Evolutionary conservation across 2,113 vertebrate species (phyloP).

Genomic region (Leiothrix lutea): DNA sequence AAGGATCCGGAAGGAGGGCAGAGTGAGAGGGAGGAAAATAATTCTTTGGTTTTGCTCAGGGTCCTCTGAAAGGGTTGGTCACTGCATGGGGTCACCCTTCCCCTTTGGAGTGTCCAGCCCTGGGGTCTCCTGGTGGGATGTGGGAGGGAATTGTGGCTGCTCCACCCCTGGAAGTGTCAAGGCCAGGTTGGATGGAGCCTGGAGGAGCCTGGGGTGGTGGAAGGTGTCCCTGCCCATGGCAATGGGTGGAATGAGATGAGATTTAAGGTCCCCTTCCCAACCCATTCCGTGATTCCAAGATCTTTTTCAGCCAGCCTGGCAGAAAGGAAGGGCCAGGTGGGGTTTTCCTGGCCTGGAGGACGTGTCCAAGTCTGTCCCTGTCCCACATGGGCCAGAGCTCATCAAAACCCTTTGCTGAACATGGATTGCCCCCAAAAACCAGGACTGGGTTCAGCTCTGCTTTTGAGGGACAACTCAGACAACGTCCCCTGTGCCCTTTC

Average conservation of each 20-base stretch:
- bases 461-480: neutral
- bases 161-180: neutral
- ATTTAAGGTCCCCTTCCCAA: neutral
- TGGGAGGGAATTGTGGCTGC: neutral
- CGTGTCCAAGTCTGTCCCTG: neutral
- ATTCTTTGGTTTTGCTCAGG: neutral
- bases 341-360: neutral
- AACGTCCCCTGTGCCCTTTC: neutral
- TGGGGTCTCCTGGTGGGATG: fast-evolving
- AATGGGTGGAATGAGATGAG: neutral
- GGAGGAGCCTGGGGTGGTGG: fast-evolving
- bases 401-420: neutral
- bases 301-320: fast-evolving
- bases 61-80: neutral
- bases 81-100: fast-evolving
- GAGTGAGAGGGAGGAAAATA: fast-evolving
- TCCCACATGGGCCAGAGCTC: neutral
- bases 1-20: neutral
- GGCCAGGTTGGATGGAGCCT: fast-evolving
- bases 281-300: neutral
- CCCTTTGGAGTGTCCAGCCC: neutral
- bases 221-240: neutral
- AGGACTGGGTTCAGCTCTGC: neutral
- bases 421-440: neutral
- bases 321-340: neutral